Evolutionary conservation across 2,888 invertebrate species (phyloP), one percentile per base, ranked within the genome.

Genomic region (Synanthedon tipuliformis): DNA sequence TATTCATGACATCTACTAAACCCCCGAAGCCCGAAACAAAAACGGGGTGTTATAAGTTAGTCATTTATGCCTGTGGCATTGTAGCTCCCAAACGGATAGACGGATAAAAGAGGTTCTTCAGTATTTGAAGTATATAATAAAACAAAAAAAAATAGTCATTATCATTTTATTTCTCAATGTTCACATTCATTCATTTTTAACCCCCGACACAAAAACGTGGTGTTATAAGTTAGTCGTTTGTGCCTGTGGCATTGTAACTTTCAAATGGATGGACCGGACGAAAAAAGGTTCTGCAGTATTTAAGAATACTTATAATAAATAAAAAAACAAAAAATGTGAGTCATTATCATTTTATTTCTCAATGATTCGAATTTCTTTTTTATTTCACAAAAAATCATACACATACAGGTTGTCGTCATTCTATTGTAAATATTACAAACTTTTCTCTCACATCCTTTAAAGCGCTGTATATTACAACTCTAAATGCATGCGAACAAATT

Each of bases 151-250:
- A 53, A 51, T 62, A 73, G 66, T 57, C 65, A 23, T 63, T n/a
- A 71, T 70, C 62, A 61, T 66, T 64, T 66, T 75, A 45, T 75
- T 74, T 74, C 66, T 71, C 71, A 68, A 66, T 57, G 57, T n/a
- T n/a, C n/a, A n/a, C n/a, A n/a, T n/a, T n/a, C n/a, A n/a, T n/a
- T n/a, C n/a, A n/a, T n/a, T n/a, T n/a, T n/a, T n/a, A n/a, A n/a
- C n/a, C n/a, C 23, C 23, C 4, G 23, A 23, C 23, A 23, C 23
- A 23, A 23, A 23, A 23, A 23, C 23, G 1, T 4, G 4, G 23
- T 5, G 23, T 23, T 16, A 16, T 16, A 16, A 16, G 23, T 23
- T 23, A n/a, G n/a, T n/a, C n/a, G n/a, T n/a, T n/a, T n/a, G 4
- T 5, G 23, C 4, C 23, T 23, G 23, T 5, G 5, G 23, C 5